Percentiles rank a stretch among this genome's conserved stretches.
Evolutionary conservation across 2,888 invertebrate species (phyloP).

Genomic region (Myopa testacea): DNA sequence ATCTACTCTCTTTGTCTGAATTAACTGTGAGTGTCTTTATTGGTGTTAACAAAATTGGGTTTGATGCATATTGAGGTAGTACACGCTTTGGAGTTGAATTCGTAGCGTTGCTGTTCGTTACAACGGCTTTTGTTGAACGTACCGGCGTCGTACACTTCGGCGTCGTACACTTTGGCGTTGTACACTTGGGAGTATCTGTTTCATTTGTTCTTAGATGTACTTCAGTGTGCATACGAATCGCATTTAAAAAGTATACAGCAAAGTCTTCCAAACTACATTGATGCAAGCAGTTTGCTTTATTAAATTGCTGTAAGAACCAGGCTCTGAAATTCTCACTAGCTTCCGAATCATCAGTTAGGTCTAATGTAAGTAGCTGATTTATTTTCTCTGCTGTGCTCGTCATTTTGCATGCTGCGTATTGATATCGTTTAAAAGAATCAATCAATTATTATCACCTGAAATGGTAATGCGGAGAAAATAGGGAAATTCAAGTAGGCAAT

Average conservation of each 20-base stretch:
- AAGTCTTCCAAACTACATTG: conserved; percentile 69
- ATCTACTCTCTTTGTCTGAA: not conserved
- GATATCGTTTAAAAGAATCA: not conserved
- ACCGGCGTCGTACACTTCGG: conserved; percentile 54
- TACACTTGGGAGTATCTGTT: conserved; percentile 54
- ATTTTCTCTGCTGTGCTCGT: conserved; percentile 44
- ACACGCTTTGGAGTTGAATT: conserved; percentile 5
- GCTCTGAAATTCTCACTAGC: conserved; percentile 47
- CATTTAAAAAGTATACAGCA: conserved; percentile 72
- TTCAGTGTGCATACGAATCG: conserved; percentile 72
- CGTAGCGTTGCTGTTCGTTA: not conserved
- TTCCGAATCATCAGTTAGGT: not conserved
- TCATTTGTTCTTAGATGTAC: conserved; percentile 62
- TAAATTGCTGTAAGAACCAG: conserved; percentile 54
- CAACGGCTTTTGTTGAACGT: conserved; percentile 32
- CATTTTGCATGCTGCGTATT: conserved; percentile 12
- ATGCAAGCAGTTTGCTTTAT: not conserved
- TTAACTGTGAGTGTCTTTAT: not conserved
- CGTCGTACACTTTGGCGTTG: too few relatives aligned
- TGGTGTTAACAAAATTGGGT: too few relatives aligned
- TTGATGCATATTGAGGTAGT: not conserved
- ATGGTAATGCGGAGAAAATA: conserved; percentile 58
- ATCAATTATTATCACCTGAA: conserved; percentile 51
- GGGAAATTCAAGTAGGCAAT: conserved; percentile 46
- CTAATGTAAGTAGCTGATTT: conserved; percentile 35